A percentile compares a stretch with the other conserved stretches of the same genome.
Conservation (phyloP, 2,113 vertebrate genomes). For the Tympanuchus pallidicinctus region DNA sequence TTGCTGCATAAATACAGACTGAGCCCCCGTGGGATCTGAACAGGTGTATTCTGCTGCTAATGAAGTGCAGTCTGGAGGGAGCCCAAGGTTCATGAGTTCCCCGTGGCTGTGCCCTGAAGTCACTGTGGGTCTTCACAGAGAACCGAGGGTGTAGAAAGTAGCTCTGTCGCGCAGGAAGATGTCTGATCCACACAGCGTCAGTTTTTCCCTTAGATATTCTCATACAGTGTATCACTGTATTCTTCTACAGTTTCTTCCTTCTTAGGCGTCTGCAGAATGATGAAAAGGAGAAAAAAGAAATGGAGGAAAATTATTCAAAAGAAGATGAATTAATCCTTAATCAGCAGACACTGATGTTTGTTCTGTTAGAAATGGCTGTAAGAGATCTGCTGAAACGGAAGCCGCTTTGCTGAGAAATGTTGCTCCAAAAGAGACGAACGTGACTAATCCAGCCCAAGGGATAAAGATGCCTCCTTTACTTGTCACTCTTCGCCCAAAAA, state of each 20-base stretch:
- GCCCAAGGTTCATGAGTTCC: neutral
- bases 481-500: conserved; percentile 63
- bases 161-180: neutral
- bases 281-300: conserved; percentile 50
- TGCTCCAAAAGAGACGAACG: conserved; percentile 18
- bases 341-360: conserved; percentile 29
- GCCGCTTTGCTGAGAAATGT: conserved; percentile 34
- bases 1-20: neutral
- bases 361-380: conserved; percentile 42
- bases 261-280: conserved; percentile 47
- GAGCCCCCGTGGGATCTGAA: neutral
- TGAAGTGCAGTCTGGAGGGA: conserved; percentile 51
- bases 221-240: conserved; percentile 49
- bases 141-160: neutral
- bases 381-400: conserved; percentile 41
- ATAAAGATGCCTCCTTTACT: conserved; percentile 61
- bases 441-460: conserved; percentile 66
- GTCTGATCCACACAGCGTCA: neutral
- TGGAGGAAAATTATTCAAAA: conserved; percentile 47
- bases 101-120: neutral
- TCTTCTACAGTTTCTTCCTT: conserved; percentile 39
- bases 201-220: conserved; percentile 59
- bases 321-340: conserved; percentile 49
- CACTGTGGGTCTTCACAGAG: neutral
- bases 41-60: conserved; percentile 44